Base-by-base conservation (phyloP, 1,140 invertebrate genomes). In the Plectrocnemia conspersa region DNA sequence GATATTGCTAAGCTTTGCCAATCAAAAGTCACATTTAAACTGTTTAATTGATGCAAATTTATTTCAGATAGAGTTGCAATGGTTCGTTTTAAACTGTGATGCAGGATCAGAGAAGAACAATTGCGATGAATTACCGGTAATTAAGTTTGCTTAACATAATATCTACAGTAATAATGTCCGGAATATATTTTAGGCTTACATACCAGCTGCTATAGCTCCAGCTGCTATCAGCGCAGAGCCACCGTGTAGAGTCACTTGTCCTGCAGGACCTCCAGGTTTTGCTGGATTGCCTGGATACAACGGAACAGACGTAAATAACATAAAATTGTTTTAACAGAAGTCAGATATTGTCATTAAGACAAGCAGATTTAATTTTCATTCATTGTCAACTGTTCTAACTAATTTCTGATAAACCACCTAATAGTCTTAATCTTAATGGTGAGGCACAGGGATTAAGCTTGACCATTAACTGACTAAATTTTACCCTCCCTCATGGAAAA, bases 51-150 rank as follows among this genome's bases (percentile, higher is more conserved):
- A 7, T 7, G 27, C 6, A 7, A 6, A 29, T 29, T 29, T 3
- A 27, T 68, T 72, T 49, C 64, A 88, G 85, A 80, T 89, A 64
- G 86, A 89, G 65, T 68, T 90, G 23, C 87, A 90, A 77, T 88
- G 83, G 85, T 84, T 89, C 82, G 77, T 85, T 9, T 71, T 90
- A 59, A 84, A 82, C 62, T 90, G 87, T 67, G 86, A 90, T 70
- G 83, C 85, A n/a, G 78, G 79, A 1, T 75, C 79, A 64, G 82
- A 84, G 7, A 77, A 82, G 62, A 83, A 88, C 64, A 78, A 69
- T n/a, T 90, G 87, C 65, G 76, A 78, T 48, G 86, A 89, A 68
- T 63, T 89, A 29, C 82, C 81, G 38, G 79, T 82, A 52, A 15
- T 5, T 50, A 21, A 4, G 38, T 40, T 35, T n/a, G n/a, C n/a